phyloP scores from a whole-genome alignment of 2,888 invertebrate genomes.

The Spatulosminthurus flaviceps region DNA sequence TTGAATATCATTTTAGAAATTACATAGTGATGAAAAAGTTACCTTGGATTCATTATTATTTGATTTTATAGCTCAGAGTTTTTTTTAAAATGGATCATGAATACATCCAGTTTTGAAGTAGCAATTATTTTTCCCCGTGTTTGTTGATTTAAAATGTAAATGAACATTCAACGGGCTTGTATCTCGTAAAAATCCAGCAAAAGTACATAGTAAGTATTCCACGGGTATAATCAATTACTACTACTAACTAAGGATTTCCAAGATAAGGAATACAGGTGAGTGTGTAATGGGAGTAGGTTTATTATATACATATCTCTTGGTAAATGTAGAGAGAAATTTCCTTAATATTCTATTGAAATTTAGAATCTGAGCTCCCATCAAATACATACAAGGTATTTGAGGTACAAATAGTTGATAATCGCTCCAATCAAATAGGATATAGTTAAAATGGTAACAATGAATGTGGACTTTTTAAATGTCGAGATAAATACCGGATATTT shows the following conservation, averaged over 20 bases:
- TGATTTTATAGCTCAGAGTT: neutral
- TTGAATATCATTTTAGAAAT: slow-evolving; percentile 15
- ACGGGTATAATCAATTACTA: slow-evolving; percentile 11
- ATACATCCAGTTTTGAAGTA: neutral
- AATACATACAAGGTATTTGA: neutral
- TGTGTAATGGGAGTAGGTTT: too few relatives aligned
- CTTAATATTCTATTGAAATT: too few relatives aligned
- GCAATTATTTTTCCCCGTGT: slow-evolving; percentile 7
- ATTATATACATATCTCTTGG: too few relatives aligned
- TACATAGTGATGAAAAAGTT: neutral
- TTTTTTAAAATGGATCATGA: neutral
- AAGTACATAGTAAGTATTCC: neutral
- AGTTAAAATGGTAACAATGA: slow-evolving; percentile 5
- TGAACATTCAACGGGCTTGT: neutral
- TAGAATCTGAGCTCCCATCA: too few relatives aligned
- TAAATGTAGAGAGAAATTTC: too few relatives aligned
- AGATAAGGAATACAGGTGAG: neutral
- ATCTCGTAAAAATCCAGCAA: neutral
- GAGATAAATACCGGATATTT: slow-evolving; percentile 26
- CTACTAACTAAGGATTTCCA: neutral
- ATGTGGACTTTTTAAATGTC: too few relatives aligned
- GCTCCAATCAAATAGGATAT: neutral
- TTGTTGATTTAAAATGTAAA: slow-evolving; percentile 28
- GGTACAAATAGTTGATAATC: neutral
- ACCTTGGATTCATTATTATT: slow-evolving; percentile 13